Base-by-base conservation (phyloP, 2,888 invertebrate genomes). In the Eupithecia subumbrata region DNA sequence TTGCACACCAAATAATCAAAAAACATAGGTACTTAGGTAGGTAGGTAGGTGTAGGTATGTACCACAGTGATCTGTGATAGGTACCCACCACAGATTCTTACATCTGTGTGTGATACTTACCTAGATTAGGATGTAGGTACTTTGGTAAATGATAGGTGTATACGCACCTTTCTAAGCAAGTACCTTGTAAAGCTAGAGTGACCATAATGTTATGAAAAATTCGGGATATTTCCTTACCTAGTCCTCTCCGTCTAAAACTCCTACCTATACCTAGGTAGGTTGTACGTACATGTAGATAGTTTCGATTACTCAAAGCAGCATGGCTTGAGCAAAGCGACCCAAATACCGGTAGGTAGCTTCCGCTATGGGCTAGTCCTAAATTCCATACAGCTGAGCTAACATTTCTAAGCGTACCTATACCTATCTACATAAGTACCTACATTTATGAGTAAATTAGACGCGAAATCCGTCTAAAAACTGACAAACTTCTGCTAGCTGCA, bases 331-430 rank as follows among this genome's bases (percentile, higher is more conserved):
- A 22, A 40, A 68, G 5, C 43, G 68, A 68, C 68, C 68, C 43
- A 68, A 45, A 68, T 43, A 45, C 43, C 68, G 9, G 64, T 64
- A 64, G 22, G 40, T 68, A 68, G 68, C 43, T 68, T 68, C 68
- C 68, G 68, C 67, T 66, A 68, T 43, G 68, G 68, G 68, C 40
- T 68, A 40, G 37, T 45, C 71, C 67, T 30, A 74, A 71, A 68
- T 60, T 66, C 69, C 67, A 60, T 60, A 69, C 76, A 76, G 79
- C 79, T 77, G 76, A 74, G 75, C 69, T 45, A 73, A 77, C 71
- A 71, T 34, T 40, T 56, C 22, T 40, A 18, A 5, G 68, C 43
- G 43, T 43, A 40, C 22, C 22, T 2, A 5, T 37, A 40, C 12
- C 12, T n/a, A 22, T 11, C n/a, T 52, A 22, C 22, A 16, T 45